Percentiles rank a stretch among this genome's conserved stretches.
Conservation (phyloP, 2,797 vertebrate genomes). For the Pangasius macronema region DNA sequence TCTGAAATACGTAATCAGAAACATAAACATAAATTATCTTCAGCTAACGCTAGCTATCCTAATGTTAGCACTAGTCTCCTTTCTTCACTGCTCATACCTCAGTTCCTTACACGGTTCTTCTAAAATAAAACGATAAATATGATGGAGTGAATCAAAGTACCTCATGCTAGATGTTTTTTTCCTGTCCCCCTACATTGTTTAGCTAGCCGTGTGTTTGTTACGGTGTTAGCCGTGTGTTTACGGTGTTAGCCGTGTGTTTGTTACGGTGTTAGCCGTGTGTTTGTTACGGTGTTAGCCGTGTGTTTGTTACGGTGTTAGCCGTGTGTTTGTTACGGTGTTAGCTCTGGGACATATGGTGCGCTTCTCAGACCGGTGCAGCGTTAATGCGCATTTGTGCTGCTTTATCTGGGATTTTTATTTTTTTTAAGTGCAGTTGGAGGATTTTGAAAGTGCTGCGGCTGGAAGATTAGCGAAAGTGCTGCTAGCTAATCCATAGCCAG, state of each 20-base stretch:
- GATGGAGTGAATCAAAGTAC: not conserved
- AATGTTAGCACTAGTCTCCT: not conserved
- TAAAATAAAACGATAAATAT: not conserved
- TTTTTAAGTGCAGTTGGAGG: conserved; percentile 28
- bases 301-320: too few relatives aligned
- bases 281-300: not conserved
- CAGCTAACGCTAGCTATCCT: not conserved
- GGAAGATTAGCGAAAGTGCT: conserved; percentile 46
- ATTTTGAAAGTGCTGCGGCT: conserved; percentile 27
- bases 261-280: conserved; percentile 17
- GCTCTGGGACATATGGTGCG: conserved; percentile 29
- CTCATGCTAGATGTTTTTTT: not conserved
- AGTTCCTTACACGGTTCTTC: not conserved
- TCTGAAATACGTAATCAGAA: too few relatives aligned
- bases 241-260: too few relatives aligned
- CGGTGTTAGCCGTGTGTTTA: conserved; percentile 20
- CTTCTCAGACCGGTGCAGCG: not conserved
- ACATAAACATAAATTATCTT: too few relatives aligned
- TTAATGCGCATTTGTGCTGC: conserved; percentile 29
- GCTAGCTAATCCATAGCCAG: conserved; percentile 53
- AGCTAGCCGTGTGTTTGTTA: conserved; percentile 8
- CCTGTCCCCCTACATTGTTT: not conserved
- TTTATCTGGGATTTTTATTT: conserved; percentile 13
- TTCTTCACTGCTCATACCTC: not conserved
- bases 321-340: conserved; percentile 28